Conservation (phyloP, 2,113 vertebrate genomes). For the Chlorodrepanis virens region DNA sequence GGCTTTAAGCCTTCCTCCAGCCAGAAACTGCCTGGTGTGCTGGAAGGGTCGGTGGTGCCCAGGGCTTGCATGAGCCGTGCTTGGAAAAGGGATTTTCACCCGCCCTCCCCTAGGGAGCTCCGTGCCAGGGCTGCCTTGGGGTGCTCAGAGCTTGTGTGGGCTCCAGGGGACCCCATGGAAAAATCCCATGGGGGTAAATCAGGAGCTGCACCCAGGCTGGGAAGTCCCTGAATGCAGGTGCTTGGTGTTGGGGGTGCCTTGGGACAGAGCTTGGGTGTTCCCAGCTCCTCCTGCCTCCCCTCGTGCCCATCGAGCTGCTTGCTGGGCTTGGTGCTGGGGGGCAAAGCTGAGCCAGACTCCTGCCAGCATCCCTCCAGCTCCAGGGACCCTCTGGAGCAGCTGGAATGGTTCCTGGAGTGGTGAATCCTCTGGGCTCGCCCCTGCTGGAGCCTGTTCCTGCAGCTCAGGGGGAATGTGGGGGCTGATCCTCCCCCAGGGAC, state of each 20-base stretch:
- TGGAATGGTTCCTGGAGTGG: fast-evolving
- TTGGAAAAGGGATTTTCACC: background rate
- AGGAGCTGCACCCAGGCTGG: fast-evolving
- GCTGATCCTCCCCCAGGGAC: background rate
- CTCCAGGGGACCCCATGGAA: background rate
- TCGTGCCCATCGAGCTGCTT: fast-evolving
- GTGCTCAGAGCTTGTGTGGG: background rate
- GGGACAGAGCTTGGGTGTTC: background rate
- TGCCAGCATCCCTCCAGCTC: background rate
- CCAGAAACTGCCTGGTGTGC: background rate
- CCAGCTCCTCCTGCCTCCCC: background rate
- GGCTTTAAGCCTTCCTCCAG: background rate
- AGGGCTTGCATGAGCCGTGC: background rate
- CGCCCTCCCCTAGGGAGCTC: background rate
- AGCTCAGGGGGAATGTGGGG: background rate
- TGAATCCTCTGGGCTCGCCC: background rate
- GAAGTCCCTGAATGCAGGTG: background rate
- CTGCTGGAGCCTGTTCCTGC: background rate
- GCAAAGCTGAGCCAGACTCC: background rate
- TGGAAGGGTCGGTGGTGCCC: background rate
- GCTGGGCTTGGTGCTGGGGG: background rate
- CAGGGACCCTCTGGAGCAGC: background rate
- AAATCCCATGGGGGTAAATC: background rate
- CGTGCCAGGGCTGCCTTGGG: background rate
- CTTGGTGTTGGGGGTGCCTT: fast-evolving